Evolutionary conservation across 1,140 invertebrate genomes (phyloP).

Genomic region (Drosophila guanche): DNA sequence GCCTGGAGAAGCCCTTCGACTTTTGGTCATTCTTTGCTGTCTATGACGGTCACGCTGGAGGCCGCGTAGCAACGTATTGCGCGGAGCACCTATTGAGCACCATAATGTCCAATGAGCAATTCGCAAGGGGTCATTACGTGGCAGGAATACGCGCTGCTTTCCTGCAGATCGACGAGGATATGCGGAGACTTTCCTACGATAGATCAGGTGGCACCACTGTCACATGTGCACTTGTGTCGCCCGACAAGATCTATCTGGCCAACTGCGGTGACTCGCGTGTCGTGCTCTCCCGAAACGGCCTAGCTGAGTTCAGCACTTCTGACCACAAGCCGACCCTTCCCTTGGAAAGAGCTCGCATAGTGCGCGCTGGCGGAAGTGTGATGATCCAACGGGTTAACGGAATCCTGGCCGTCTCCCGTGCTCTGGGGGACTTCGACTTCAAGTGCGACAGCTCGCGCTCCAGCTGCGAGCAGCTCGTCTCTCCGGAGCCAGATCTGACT

Average conservation of each 20-base stretch:
- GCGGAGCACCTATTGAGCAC: constrained; percentile 6
- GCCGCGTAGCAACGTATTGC: constrained; percentile 6
- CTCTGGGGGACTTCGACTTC: constrained; percentile 23
- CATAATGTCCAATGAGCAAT: not conserved
- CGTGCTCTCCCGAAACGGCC: constrained; percentile 6
- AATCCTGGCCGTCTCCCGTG: constrained; percentile 24
- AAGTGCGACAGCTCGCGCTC: not conserved
- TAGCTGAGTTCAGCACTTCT: not conserved
- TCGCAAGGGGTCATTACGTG: not conserved
- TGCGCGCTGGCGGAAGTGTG: constrained; percentile 16
- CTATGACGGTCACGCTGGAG: constrained; percentile 24
- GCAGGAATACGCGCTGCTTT: constrained; percentile 4
- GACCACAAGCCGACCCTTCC: constrained; percentile 21
- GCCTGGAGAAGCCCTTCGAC: not conserved
- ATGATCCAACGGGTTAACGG: constrained; percentile 29
- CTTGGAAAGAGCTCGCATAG: constrained; percentile 9
- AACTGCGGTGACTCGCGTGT: constrained; percentile 32
- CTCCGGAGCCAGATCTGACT: constrained; percentile 26
- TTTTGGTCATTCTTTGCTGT: constrained; percentile 21
- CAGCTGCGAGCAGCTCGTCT: constrained; percentile 13
- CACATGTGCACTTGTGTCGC: constrained; percentile 12
- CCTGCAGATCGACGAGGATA: constrained; percentile 14
- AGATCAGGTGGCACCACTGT: constrained; percentile 15
- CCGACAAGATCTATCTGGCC: constrained; percentile 18
- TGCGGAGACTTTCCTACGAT: not conserved